Evolutionary conservation across 53 echinoderm and acorn worm species (phyloP).

Genomic region (Holothuria leucospilota): DNA sequence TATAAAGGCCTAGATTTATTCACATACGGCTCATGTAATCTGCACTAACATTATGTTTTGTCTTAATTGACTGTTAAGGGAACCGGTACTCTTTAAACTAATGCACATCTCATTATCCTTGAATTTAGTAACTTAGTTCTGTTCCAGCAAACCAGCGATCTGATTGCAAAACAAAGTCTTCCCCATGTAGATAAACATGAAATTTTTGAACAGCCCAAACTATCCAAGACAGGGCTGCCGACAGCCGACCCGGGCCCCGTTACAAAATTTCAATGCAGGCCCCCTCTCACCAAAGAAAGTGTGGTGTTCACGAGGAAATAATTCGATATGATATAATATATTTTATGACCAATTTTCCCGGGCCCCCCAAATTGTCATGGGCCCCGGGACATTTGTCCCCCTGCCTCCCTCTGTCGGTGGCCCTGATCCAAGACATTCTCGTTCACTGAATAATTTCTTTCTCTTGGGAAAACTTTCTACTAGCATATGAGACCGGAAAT

Average conservation of each 20-base stretch:
- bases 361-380: too few relatives aligned
- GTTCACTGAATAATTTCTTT: constrained; percentile 9
- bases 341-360: too few relatives aligned
- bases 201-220: constrained; percentile 48
- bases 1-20: not conserved
- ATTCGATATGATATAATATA: too few relatives aligned
- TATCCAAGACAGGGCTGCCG: too few relatives aligned
- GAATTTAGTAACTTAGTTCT: constrained; percentile 44
- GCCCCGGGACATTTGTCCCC: too few relatives aligned
- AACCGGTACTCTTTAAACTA: constrained; percentile 56
- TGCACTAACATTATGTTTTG: constrained; percentile 58
- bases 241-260: too few relatives aligned
- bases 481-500: constrained; percentile 35
- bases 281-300: too few relatives aligned
- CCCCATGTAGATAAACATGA: too few relatives aligned
- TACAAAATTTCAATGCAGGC: too few relatives aligned
- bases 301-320: too few relatives aligned
- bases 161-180: constrained; percentile 52
- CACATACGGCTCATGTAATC: constrained; percentile 57
- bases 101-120: too few relatives aligned
- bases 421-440: constrained; percentile 32
- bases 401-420: too few relatives aligned
- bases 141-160: constrained; percentile 46
- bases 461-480: constrained; percentile 21
- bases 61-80: constrained; percentile 43